Base-by-base conservation (phyloP, 1,140 invertebrate genomes). In the Atopsyche davidsoni region DNA sequence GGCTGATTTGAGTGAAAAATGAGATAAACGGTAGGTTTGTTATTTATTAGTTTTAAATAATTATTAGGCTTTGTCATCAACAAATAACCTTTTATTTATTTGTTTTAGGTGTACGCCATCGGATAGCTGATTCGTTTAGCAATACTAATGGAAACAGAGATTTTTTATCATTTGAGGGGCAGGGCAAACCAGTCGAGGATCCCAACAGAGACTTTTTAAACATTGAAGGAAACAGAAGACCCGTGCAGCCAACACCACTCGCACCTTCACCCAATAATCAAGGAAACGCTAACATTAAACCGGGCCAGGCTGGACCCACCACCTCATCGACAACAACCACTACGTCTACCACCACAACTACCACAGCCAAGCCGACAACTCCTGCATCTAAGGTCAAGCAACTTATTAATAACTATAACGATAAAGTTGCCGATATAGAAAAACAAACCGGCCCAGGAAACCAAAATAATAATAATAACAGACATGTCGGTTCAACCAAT, bases 401-500 rank as follows among this genome's bases (percentile, higher is more conserved):
- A 18, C 17, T 55, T 1, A 49, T 49, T 4, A 55, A 55, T 22
- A 49, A 55, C 14, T 49, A 44, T 19, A 45, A 55, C 19, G 46
- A 46, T 7, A 18, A 39, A 22, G 24, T 39, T 11, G 23, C 40
- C 0, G 32, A 55, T 17, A 21, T 16, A 18, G 46, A 40, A 25
- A 46, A 34, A 31, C 39, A 54, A 31, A 17, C 19, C 44, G 18
- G 19, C 21, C 28, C 6, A 43, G 31, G 17, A 49, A 39, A 16
- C 4, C 19, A 17, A 50, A 44, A 14, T 43, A 10, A 4, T 19
- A 42, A 17, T 22, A 17, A 25, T 18, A 51, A 22, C 21, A 14
- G 17, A 14, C 28, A 46, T 14, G 3, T 14, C 13, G 34, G 42
- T 32, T 34, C 49, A 19, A 24, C 49, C n/a, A 24, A 16, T 3